Conservation (phyloP, 2,797 vertebrate genomes). For the Limosa lapponica region DNA sequence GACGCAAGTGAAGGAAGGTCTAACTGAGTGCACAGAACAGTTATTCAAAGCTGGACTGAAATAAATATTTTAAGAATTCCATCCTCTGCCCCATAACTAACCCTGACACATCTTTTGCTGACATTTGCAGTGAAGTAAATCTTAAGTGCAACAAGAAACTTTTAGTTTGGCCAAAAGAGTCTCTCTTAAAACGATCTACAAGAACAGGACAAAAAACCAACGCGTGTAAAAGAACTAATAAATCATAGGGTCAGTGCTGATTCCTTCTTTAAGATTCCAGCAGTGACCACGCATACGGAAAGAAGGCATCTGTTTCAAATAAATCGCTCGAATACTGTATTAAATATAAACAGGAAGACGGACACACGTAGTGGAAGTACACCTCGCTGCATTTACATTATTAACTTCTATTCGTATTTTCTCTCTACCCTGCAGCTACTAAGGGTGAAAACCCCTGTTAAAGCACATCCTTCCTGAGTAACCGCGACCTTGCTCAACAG, state of each 20-base stretch:
- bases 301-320: constrained; percentile 75
- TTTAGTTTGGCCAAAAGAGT: not conserved
- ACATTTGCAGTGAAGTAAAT: not conserved
- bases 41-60: constrained; percentile 60
- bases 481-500: not conserved
- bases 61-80: constrained; percentile 52
- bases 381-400: constrained; percentile 6
- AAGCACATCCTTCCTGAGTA: constrained; percentile 37
- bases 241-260: not conserved
- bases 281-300: constrained; percentile 69
- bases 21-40: constrained; percentile 58
- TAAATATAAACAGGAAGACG: constrained; percentile 84
- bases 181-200: not conserved
- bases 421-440: not conserved
- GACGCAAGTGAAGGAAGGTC: constrained; percentile 38
- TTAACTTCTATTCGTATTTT: constrained; percentile 14
- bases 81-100: constrained; percentile 37
- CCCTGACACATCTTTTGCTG: constrained; percentile 1
- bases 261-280: constrained; percentile 34
- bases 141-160: not conserved
- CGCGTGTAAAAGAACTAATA: not conserved
- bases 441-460: not conserved
- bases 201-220: constrained; percentile 11
- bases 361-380: constrained; percentile 62
- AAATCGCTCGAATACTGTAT: constrained; percentile 35